These are phyloP conservation scores for Himalopsyche tibetana DNA, from an alignment of 2,888 invertebrate genomes.

Conservation along the genomic window DNA sequence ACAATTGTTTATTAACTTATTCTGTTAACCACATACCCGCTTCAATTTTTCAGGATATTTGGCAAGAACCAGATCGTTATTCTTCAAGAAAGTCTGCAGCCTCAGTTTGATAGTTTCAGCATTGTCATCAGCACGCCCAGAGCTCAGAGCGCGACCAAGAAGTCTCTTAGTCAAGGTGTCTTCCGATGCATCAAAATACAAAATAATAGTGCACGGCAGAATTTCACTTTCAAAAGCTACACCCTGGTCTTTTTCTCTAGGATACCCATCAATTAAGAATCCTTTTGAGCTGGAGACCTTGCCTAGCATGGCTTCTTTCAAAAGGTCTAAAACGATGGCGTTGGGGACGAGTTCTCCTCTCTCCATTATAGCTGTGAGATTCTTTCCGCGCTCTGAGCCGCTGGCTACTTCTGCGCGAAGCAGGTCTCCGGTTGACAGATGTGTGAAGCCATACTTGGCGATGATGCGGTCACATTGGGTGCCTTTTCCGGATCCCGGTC, in stretches of 20 bases:
- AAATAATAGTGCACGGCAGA: constrained; percentile 78
- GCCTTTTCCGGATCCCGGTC: constrained; percentile 97
- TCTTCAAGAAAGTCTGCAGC: constrained; percentile 91
- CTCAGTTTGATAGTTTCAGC: constrained; percentile 94
- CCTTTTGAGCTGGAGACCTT: constrained; percentile 80
- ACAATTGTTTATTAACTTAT: too few relatives aligned
- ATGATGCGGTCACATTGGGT: constrained; percentile 97
- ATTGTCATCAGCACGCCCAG: constrained; percentile 94
- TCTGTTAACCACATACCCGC: constrained; percentile 76
- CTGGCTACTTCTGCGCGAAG: constrained; percentile 92
- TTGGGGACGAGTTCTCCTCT: constrained; percentile 91
- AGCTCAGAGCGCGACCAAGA: constrained; percentile 85
- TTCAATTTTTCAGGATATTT: constrained; percentile 87
- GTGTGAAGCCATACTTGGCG: constrained; percentile 93
- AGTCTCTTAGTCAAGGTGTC: constrained; percentile 86
- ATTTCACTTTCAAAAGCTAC: constrained; percentile 88
- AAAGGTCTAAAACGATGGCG: constrained; percentile 89
- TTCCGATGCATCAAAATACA: constrained; percentile 91
- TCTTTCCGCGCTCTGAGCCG: constrained; percentile 90
- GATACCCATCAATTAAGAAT: constrained; percentile 95
- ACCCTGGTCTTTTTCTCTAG: constrained; percentile 92
- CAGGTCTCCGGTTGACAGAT: constrained; percentile 95
- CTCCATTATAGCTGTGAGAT: constrained; percentile 91
- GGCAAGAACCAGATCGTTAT: constrained; percentile 90
- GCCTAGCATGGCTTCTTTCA: constrained; percentile 88